Percentiles rank a stretch among this genome's conserved stretches.
These are phyloP conservation scores for Paracentrotus lividus DNA, from an alignment of 53 echinoderm and acorn worm genomes.

Conservation along the genomic window DNA sequence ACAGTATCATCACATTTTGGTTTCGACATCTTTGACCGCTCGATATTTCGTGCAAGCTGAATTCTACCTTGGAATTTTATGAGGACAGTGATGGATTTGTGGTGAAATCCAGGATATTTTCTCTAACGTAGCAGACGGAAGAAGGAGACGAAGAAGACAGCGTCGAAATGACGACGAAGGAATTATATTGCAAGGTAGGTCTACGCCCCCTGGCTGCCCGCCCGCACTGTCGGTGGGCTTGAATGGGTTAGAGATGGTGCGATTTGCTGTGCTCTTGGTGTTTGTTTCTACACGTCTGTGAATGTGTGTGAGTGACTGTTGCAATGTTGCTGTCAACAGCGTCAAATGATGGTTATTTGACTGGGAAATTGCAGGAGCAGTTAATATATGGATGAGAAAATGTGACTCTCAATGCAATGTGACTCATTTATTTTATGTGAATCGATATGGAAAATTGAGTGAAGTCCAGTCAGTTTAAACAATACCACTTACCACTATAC, in stretches of 20 bases:
- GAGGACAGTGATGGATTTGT: constrained; percentile 45
- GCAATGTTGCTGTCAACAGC: not conserved
- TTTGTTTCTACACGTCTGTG: constrained; percentile 2
- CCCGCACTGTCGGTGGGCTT: constrained; percentile 9
- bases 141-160: not conserved
- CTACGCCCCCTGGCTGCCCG: constrained; percentile 65
- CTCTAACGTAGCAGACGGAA: not conserved
- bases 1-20: constrained; percentile 19
- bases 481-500: too few relatives aligned
- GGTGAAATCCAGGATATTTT: constrained; percentile 31
- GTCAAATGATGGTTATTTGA: not conserved
- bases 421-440: not conserved
- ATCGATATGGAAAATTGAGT: too few relatives aligned
- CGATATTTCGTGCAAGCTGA: not conserved
- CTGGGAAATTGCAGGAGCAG: too few relatives aligned
- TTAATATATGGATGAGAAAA: too few relatives aligned
- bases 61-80: not conserved
- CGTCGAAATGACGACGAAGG: constrained; percentile 77
- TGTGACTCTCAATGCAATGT: not conserved
- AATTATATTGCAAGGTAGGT: constrained; percentile 85
- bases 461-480: too few relatives aligned
- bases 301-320: not conserved
- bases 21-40: not conserved
- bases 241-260: not conserved
- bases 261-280: not conserved